These are phyloP conservation scores for Temnothorax rugatulus DNA, from an alignment of 2,888 invertebrate species.

Conservation along the genomic window DNA sequence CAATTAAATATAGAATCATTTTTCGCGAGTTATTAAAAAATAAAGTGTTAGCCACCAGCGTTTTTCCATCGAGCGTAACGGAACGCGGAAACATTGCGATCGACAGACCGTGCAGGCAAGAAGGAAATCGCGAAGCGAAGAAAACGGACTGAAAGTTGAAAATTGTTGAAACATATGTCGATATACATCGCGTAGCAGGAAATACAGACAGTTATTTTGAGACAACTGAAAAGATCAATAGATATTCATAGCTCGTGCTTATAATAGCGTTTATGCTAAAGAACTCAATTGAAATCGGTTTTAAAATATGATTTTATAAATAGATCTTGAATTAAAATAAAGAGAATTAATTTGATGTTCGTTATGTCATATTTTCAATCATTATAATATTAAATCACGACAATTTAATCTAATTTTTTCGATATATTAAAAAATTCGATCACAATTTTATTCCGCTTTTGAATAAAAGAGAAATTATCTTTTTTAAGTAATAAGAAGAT, in stretches of 20 bases:
- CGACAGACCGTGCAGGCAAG: background rate
- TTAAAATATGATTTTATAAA: background rate
- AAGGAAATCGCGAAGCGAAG: slow-evolving; percentile 4
- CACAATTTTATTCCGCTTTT: background rate
- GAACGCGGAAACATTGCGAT: slow-evolving; percentile 25
- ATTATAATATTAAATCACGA: background rate
- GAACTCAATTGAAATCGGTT: background rate
- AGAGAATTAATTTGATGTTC: background rate
- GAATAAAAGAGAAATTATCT: background rate
- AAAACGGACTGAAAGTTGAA: slow-evolving; percentile 6
- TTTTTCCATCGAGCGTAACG: background rate
- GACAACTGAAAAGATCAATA: background rate
- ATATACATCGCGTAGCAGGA: background rate
- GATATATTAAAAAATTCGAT: too few species aligned
- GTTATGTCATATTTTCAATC: background rate
- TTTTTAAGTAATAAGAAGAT: too few species aligned
- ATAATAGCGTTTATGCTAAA: background rate
- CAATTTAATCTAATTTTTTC: background rate
- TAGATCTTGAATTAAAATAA: background rate
- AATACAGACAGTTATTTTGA: background rate
- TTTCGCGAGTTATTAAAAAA: slow-evolving; percentile 10
- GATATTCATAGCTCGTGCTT: background rate
- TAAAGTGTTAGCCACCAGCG: background rate
- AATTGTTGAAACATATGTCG: slow-evolving; percentile 15
- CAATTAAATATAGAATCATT: background rate